Base-by-base conservation (phyloP, 2,888 invertebrate species). In the Caenorhabditis sulstoni region DNA sequence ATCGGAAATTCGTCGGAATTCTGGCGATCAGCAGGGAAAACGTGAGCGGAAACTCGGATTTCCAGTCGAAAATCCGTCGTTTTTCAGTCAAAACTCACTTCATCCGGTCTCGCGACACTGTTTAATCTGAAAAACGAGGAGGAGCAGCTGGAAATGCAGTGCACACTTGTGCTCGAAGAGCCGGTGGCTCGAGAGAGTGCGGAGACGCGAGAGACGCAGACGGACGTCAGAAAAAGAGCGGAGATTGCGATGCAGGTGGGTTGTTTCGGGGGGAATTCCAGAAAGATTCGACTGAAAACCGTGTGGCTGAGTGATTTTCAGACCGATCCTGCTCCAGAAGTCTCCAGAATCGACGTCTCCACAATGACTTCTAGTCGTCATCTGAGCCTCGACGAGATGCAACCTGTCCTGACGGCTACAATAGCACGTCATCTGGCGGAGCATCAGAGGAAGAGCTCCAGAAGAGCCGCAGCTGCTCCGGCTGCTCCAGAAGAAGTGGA, bases 171-270 rank as follows among this genome's bases (percentile, higher is more conserved):
- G 14, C 18, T 79, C 11, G 78, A 81, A 45, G 47, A 71, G 29
- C 20, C 58, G 23, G 47, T 20, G 22, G 12, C 23, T 11, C 23
- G 57, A 74, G 61, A 73, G 44, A 62, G 64, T 35, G 22, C 18
- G 71, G 18, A 14, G 49, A 53, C 62, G 23, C 39, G 61, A 45
- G 79, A 75, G 74, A 79, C 73, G 68, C 73, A 79, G 79, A 79
- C 73, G 39, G 68, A 12, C 39, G n/a, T 11, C 14, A 29, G 12
- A 23, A 20, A 14, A 1, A 20, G 18, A 37, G 29, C 7, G 35
- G 20, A 39, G 12, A 35, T 23, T 3, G 23, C 7, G 1, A 47
- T n/a, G 3, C 58, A 68, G 68, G 59, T 68, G 22, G 16, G 37
- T 8, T 16, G 35, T 39, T 57, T 35, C 4, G 2, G 11, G 3